These are phyloP conservation scores for Phallusia fumigata DNA, from an alignment of 23 tunicate species.

Conservation along the genomic window DNA sequence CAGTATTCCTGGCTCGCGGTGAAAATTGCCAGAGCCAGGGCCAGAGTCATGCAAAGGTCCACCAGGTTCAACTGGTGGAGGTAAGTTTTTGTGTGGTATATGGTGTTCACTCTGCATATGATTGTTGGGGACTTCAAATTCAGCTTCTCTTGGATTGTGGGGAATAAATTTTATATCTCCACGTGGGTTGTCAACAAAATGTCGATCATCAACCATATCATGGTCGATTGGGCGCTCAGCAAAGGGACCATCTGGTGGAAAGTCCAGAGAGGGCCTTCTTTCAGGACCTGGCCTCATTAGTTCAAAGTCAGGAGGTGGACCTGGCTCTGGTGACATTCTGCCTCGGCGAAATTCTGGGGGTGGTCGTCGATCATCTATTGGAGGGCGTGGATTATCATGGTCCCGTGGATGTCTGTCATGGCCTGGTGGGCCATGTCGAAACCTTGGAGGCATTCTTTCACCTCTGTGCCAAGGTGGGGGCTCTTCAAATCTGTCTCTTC, in stretches of 20 bases:
- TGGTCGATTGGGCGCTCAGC: conserved; percentile 1
- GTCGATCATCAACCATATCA: conserved; percentile 8
- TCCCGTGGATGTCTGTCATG: conserved; percentile 11
- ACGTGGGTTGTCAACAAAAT: neutral
- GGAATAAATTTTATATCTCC: neutral
- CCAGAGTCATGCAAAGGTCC: neutral
- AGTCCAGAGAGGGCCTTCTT: conserved; percentile 1
- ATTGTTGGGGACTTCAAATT: neutral
- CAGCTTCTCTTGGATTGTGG: neutral
- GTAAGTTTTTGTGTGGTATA: neutral
- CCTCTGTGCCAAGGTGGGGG: conserved; percentile 33
- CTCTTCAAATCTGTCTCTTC: conserved; percentile 27
- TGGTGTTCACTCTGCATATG: neutral
- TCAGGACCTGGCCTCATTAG: neutral
- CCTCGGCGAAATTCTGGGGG: conserved; percentile 35
- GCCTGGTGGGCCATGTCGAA: conserved; percentile 9
- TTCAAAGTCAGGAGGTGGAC: conserved; percentile 27
- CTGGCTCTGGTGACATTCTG: conserved; percentile 12
- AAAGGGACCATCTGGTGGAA: neutral
- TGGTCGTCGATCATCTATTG: conserved; percentile 23
- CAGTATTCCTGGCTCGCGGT: neutral
- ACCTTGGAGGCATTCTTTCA: conserved; percentile 28
- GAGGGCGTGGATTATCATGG: conserved; percentile 20
- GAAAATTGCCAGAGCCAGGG: neutral
- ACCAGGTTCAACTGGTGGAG: neutral